A percentile compares a stretch with the other conserved stretches of the same genome.
Evolutionary conservation across 2,888 invertebrate genomes (phyloP).

Genomic region (Opisthograptis luteolata): DNA sequence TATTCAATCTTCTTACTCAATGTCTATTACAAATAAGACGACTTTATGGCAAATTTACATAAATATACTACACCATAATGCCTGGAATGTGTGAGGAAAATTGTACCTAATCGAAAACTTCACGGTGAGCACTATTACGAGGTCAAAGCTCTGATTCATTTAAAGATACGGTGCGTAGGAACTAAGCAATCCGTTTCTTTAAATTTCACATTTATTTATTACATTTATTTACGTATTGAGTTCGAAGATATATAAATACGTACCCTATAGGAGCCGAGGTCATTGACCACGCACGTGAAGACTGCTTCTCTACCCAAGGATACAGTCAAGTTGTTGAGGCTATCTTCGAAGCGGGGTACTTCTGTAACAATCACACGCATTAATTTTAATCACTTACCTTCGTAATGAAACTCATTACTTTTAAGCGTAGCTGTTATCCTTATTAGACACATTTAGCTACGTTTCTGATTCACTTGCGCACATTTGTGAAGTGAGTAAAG

Average conservation of each 20-base stretch:
- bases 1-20: no score
- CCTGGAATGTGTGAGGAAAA: no score
- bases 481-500: not conserved
- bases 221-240: conserved; percentile 14
- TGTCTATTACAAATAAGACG: no score
- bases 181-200: conserved; percentile 30
- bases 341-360: conserved; percentile 90
- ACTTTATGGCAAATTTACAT: no score
- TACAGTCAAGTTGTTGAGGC: conserved; percentile 92
- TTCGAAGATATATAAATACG: conserved; percentile 67
- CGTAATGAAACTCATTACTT: conserved; percentile 29
- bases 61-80: no score
- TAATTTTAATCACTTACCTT: conserved; percentile 40
- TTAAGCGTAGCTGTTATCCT: conserved; percentile 33
- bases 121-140: conserved; percentile 20
- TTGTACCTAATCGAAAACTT: no score
- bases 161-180: conserved; percentile 29
- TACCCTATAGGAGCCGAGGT: conserved; percentile 90
- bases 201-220: conserved; percentile 31
- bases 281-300: conserved; percentile 93
- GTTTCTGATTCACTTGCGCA: conserved; percentile 9
- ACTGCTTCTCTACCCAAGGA: conserved; percentile 92
- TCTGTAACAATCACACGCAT: conserved; percentile 66
- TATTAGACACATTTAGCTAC: conserved; percentile 27
- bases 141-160: conserved; percentile 35